A percentile compares a stretch with the other conserved stretches of the same genome.
These are phyloP conservation scores for Ferdinandea cuprea DNA, from an alignment of 2,888 invertebrate species.

Conservation along the genomic window DNA sequence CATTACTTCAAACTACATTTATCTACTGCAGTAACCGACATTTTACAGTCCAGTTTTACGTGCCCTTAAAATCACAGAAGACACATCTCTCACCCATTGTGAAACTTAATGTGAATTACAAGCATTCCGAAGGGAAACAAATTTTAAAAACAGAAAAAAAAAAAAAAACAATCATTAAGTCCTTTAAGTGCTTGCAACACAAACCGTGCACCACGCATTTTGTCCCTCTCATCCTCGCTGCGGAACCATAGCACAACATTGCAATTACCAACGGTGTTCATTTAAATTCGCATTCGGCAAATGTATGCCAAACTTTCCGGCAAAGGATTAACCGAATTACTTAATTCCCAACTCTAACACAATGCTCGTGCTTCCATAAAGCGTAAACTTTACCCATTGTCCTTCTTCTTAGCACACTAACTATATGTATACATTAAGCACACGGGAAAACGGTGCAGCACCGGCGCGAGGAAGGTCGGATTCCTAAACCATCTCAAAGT, in stretches of 20 bases:
- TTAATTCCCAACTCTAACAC: conserved; percentile 56
- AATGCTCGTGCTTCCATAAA: conserved; percentile 56
- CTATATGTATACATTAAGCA: background rate
- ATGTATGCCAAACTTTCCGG: conserved; percentile 69
- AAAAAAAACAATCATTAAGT: conserved; percentile 5
- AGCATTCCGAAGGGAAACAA: conserved; percentile 1
- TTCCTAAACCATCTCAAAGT: conserved; percentile 33
- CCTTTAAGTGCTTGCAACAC: conserved; percentile 36
- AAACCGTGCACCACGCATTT: conserved; percentile 41
- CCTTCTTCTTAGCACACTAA: conserved; percentile 12
- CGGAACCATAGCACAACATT: conserved; percentile 14
- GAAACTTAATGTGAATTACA: conserved; percentile 40
- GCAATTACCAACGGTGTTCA: conserved; percentile 47
- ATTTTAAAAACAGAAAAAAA: too few species aligned
- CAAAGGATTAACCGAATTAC: conserved; percentile 69
- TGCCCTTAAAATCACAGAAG: conserved; percentile 4
- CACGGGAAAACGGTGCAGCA: background rate
- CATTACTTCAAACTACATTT: too few species aligned
- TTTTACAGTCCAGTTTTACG: background rate
- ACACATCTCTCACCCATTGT: conserved; percentile 11
- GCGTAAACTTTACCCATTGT: conserved; percentile 44
- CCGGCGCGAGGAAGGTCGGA: conserved; percentile 17
- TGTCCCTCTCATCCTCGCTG: conserved; percentile 9
- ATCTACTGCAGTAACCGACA: too few species aligned
- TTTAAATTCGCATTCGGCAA: conserved; percentile 67